Base-by-base conservation (phyloP, 2,113 vertebrate genomes). In the Dunckerocampus dactyliophorus region DNA sequence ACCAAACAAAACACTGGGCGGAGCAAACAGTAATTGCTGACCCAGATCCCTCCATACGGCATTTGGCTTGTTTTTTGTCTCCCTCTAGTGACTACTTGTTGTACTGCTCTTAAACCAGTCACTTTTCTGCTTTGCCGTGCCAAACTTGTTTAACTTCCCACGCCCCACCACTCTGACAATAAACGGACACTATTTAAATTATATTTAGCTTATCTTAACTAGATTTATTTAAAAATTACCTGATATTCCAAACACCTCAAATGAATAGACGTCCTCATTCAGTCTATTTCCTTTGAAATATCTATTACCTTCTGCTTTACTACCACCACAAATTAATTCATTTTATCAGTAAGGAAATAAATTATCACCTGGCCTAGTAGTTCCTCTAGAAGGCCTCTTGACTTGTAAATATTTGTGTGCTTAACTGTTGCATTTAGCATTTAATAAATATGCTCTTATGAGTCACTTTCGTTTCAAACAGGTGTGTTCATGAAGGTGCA, bases 1-100 rank as follows among this genome's bases (percentile, higher is more conserved):
- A 81, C 13, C 46, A 64, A 65, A 64, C 50, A 67, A 66, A 58
- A 53, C 47, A 34, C 2, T 2, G 59, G 76, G 71, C 1, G 71
- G 68, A 45, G 64, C 46, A 24, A 58, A 13, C 28, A 13, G 8
- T 51, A 56, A 49, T 8, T 15, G 20, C 22, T 3, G 28, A 28
- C 24, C 24, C 2, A 28, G 31, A 5, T 2, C 31, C 31, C 31
- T 34, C 31, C 7, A 34, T 34, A 34, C 7, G 0, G 42, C 6
- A 12, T 53, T 48, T 56, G 8, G 1, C 20, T 58, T 22, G 59
- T 59, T 13, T 1, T 71, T 5, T 79, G 68, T 55, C 73, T 65
- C 76, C 69, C 48, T 69, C 83, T 81, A 68, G 67, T 51, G 82
- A 6, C 0, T 0, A 1, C 47, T 39, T 14, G 0, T 20, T 45